Conservation (phyloP, 92 coral and sea anemone species). For the Palythoa grandis region DNA sequence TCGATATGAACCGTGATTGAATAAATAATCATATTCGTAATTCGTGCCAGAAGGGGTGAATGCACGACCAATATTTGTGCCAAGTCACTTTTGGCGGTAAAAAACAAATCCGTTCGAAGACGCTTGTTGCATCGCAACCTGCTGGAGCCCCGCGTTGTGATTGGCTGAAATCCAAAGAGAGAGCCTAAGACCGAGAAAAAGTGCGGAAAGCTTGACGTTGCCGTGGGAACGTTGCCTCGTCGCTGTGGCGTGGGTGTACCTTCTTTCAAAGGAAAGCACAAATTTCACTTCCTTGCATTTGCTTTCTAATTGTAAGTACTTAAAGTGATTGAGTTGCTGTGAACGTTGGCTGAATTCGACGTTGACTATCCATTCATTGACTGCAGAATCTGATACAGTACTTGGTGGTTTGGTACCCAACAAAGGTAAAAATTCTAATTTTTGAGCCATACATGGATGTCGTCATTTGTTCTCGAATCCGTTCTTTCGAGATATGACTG, state of each 20-base stretch:
- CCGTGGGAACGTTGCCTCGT: conserved; percentile 50
- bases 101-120: conserved; percentile 47
- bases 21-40: conserved; percentile 19
- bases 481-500: conserved; percentile 46
- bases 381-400: neutral
- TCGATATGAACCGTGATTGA: conserved; percentile 19
- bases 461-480: conserved; percentile 48
- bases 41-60: conserved; percentile 29
- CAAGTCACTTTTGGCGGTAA: conserved; percentile 43
- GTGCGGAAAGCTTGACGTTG: conserved; percentile 50
- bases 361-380: conserved; percentile 13
- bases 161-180: conserved; percentile 33
- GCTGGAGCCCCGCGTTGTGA: conserved; percentile 33
- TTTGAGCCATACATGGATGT: conserved; percentile 35
- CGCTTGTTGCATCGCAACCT: conserved; percentile 55
- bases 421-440: conserved; percentile 26
- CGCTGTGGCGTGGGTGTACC: conserved; percentile 56
- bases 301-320: conserved; percentile 42
- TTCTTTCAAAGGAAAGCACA: conserved; percentile 50
- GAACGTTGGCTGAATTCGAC: conserved; percentile 13
- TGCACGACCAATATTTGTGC: conserved; percentile 30
- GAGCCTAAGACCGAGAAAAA: conserved; percentile 31
- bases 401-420: conserved; percentile 5
- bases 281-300: conserved; percentile 42
- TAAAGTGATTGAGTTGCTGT: conserved; percentile 37